Conservation (phyloP, 2,797 vertebrate species). For the Gymnothorax javanicus region DNA sequence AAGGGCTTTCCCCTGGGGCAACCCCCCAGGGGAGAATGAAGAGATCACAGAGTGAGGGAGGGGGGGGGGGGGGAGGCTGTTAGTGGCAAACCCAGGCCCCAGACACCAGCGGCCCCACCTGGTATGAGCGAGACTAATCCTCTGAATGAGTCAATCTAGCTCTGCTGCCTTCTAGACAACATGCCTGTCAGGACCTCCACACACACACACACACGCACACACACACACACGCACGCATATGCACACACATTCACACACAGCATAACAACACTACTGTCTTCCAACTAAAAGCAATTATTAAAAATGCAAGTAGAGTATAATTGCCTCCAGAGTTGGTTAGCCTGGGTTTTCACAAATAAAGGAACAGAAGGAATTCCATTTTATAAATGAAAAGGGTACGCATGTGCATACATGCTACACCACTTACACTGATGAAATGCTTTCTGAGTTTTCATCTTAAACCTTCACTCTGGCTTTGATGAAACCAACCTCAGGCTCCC, state of each 20-base stretch:
- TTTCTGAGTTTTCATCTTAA: background rate
- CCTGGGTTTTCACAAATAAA: conserved; percentile 37
- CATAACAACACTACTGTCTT: conserved; percentile 25
- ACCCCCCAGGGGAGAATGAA: conserved; percentile 29
- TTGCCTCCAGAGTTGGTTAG: conserved; percentile 36
- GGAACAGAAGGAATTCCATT: conserved; percentile 29
- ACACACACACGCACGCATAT: background rate
- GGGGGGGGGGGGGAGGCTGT: conserved; percentile 8
- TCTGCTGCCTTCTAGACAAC: conserved; percentile 11
- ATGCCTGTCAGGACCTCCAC: background rate
- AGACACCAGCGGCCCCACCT: conserved; percentile 33
- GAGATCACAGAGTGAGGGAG: conserved; percentile 19
- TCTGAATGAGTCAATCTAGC: conserved; percentile 27
- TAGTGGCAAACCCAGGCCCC: conserved; percentile 28
- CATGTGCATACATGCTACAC: background rate
- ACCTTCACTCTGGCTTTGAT: conserved; percentile 23
- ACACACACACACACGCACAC: background rate
- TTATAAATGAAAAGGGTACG: background rate
- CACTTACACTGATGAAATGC: background rate
- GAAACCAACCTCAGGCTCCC: background rate
- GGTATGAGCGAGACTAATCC: conserved; percentile 26
- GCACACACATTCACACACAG: background rate
- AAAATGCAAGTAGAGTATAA: conserved; percentile 44
- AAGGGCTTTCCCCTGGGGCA: conserved; percentile 32
- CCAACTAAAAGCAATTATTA: conserved; percentile 25